Evolutionary conservation across 1,140 invertebrate genomes (phyloP), one percentile per base, ranked within the genome.

Genomic region (Zaprionus ornatus): DNA sequence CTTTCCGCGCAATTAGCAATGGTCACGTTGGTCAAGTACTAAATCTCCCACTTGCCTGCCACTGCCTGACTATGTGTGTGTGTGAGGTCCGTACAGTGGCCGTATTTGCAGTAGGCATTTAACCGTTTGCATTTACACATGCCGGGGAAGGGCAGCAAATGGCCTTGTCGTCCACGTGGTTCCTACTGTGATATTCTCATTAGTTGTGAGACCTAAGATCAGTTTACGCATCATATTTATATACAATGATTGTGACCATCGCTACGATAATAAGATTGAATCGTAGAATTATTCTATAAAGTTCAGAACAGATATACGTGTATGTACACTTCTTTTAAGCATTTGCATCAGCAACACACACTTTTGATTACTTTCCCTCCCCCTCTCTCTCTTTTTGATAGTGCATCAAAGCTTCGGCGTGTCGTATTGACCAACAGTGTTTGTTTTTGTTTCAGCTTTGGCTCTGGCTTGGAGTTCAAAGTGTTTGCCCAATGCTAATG

Each of bases 401-500:
- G 45, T 23, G 19, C 2, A 50, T 50, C 19, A 10, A 13, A 10
- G 9, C 19, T 40, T 65, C 85, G 79, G 29, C 54, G 55, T 48
- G 54, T 15, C 48, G 3, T 7, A 32, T 13, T 32, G 13, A 2
- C 13, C 45, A 3, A 3, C 54, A 4, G 42, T 29, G 52, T 21
- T 55, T 63, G 52, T 35, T 27, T 65, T 63, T 37, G 64, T 32
- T 56, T 75, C 52, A 35, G 73, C 59, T 66, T 75, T 59, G 27
- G 52, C 67, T 73, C 32, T 60, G 40, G 50, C 17, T 45, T 52
- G 4, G 23, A 71, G 67, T 61, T 82, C 70, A 65, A 70, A 67
- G 57, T 87, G 78, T 87, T 87, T 90, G 78, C 77, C 73, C 85
- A 90, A 77, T 82, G 86, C 65, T 86, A 90, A 90, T 85, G 79